These are phyloP conservation scores for Macrophya alboannulata DNA, from an alignment of 2,888 invertebrate genomes.

Conservation along the genomic window DNA sequence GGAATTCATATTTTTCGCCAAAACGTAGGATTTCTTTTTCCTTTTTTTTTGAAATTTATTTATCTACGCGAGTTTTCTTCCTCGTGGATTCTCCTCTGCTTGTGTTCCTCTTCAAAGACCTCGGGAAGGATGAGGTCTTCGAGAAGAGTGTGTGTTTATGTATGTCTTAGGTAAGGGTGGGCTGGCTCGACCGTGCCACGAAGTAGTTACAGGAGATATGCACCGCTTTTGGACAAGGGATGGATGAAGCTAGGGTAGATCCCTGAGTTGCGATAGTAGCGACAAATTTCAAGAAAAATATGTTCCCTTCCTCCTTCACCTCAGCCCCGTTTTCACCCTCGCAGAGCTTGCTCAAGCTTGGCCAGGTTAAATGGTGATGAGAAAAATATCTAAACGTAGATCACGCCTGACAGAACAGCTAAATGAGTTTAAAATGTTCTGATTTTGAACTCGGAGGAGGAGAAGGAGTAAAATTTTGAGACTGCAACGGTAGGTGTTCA, in stretches of 20 bases:
- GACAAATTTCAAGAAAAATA: conserved; percentile 79
- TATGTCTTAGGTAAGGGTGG: not conserved
- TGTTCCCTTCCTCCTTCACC: conserved; percentile 66
- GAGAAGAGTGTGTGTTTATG: not conserved
- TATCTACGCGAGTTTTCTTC: not conserved
- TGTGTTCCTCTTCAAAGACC: conserved; percentile 19
- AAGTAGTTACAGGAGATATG: conserved; percentile 47
- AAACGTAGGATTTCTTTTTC: not conserved
- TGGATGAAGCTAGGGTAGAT: conserved; percentile 75
- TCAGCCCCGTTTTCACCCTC: conserved; percentile 76
- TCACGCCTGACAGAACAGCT: conserved; percentile 72
- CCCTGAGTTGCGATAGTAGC: conserved; percentile 74
- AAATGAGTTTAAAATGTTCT: conserved; percentile 73
- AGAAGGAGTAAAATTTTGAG: not conserved
- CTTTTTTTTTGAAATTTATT: not conserved
- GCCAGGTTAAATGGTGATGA: conserved; percentile 70
- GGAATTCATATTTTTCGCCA: not conserved
- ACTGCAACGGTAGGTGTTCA: conserved; percentile 27
- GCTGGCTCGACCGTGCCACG: conserved; percentile 18
- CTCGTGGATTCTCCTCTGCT: not conserved
- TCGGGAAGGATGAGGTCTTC: not conserved
- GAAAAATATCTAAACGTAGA: conserved; percentile 79
- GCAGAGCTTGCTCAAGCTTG: conserved; percentile 67
- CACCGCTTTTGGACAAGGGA: conserved; percentile 45
- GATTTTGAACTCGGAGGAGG: conserved; percentile 72